Evolutionary conservation across 2,113 vertebrate genomes (phyloP), one percentile per base, ranked within the genome.

Genomic region (Pomatorhinus ruficollis): DNA sequence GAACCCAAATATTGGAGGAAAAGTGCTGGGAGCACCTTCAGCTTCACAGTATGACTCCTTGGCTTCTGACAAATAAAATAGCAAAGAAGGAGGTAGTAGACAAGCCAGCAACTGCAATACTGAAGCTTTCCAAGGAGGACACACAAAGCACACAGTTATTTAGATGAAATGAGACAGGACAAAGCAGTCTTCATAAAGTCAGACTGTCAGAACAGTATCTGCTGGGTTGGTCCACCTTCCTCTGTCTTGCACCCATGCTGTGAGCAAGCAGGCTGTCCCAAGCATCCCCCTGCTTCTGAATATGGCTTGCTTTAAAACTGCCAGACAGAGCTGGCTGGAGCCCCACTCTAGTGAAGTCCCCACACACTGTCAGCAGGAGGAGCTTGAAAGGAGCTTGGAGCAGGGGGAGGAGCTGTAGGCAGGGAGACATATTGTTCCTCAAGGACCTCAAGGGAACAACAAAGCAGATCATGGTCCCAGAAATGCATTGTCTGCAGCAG

Each of bases 241-340:
- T 12, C 19, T 0, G 0, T 54, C 35, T 47, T 27, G 44, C n/a
- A 28, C 16, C n/a, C 4, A 6, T 7, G 33, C 30, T 1, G 3
- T 31, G 39, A 87, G 40, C 59, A 77, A 40, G 35, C 39, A 91
- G 57, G 45, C 33, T 77, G 59, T n/a, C 54, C 33, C 61, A 89
- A 8, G 37, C 31, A 66, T 44, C 4, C 12, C 6, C 10, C 10
- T n/a, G 10, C 52, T 66, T 70, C 61, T 71, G 17, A 80, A 68
- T 30, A 35, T 7, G 40, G 14, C 27, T 70, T 89, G 50, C n/a
- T 19, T 70, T 65, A 61, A 74, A 82, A 70, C 15, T 60, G n/a
- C 21, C 57, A 25, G 42, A 61, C 15, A 57, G 21, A 64, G n/a
- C 23, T 76, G 82, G 31, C 31, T 61, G 31, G 31, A 80, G 31